Conservation (phyloP, 2,113 vertebrate genomes). For the Centropus bengalensis region DNA sequence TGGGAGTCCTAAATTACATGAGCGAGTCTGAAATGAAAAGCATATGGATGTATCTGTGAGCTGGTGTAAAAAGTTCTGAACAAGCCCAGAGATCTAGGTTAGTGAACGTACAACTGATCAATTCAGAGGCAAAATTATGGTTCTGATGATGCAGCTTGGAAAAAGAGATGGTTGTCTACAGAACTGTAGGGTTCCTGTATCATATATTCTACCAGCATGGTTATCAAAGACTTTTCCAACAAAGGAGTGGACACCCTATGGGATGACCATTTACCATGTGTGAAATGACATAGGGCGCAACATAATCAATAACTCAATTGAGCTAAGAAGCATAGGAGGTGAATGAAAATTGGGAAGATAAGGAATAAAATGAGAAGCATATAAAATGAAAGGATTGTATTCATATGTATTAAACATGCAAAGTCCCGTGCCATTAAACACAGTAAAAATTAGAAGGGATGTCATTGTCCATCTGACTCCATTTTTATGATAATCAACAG, state of each 20-base stretch:
- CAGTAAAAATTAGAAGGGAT: background rate
- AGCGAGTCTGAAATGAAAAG: background rate
- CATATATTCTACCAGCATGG: rapidly evolving
- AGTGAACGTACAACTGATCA: background rate
- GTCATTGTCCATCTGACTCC: background rate
- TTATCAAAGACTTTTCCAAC: background rate
- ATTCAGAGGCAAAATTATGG: background rate
- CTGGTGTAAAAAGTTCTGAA: background rate
- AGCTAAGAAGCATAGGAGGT: background rate
- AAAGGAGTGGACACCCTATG: background rate
- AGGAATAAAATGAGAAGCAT: background rate
- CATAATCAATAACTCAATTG: background rate
- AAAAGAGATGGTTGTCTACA: background rate
- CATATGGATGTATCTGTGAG: background rate
- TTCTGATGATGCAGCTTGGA: background rate
- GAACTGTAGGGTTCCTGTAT: background rate
- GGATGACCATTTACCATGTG: background rate
- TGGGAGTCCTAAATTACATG: background rate
- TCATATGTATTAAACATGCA: background rate
- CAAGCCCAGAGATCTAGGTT: background rate
- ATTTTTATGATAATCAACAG: constrained; percentile 39
- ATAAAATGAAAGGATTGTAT: background rate
- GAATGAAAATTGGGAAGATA: background rate
- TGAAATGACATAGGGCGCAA: background rate
- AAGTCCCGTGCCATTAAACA: constrained; percentile 15